Base-by-base conservation (phyloP, 92 coral and sea anemone species). In the Heteractis magnifica region DNA sequence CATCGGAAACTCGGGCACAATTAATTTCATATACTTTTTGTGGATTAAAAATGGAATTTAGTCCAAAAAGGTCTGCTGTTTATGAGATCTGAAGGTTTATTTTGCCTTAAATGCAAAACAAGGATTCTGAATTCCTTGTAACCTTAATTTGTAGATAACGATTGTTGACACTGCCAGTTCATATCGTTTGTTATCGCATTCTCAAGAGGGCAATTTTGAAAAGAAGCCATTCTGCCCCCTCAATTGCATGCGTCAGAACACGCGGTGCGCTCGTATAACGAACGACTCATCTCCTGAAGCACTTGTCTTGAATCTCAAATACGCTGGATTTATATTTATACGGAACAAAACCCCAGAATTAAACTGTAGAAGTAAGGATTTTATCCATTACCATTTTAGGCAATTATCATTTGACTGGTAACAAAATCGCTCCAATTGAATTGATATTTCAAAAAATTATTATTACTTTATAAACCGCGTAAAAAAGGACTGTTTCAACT, bases 201-300 rank as follows among this genome's bases (percentile, higher is more conserved):
- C 73, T 68, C 73, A 21, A 68, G 73, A 23, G 73, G 73, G 73
- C 73, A 68, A 23, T 68, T 68, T 68, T 15, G 73, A 23, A 68
- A 10, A 13, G 13, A 64, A 64, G n/a, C 8, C 71, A 64, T 6
- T 64, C 26, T 19, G 26, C 16, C 71, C 20, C 20, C 71, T 64
- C 71, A 19, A 18, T 34, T 34, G 44, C 44, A 34, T 64, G 71
- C 41, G 0, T 48, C 9, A 20, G 50, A 68, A 65, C 72, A 65
- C 72, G 72, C 72, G 48, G 72, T 5, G 70, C 3, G 20, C 6
- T 19, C 41, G n/a, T 0, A 26, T 26, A 26, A 26, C 26, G 1
- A 18, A 23, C 70, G 11, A 20, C 23, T 68, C 23, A 68, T 26
- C 49, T 6, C 49, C 10, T 68, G 10, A 26, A 68, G 23, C 50